Conservation (phyloP, 2,113 vertebrate species). For the Calypte anna region DNA sequence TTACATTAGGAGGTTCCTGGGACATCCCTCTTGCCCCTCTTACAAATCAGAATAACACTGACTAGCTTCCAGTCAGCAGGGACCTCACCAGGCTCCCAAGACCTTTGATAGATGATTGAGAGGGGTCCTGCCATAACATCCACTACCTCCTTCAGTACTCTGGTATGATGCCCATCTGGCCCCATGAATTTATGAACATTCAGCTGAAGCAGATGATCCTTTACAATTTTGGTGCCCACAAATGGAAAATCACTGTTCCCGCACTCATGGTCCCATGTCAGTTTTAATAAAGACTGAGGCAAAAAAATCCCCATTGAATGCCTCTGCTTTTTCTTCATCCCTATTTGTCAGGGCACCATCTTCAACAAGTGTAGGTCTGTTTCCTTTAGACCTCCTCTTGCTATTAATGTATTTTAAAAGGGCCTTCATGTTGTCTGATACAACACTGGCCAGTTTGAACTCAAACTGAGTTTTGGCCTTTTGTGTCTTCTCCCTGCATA, state of each 20-base stretch:
- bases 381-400: neutral
- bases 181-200: neutral
- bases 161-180: neutral
- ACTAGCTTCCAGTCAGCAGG: neutral
- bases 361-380: neutral
- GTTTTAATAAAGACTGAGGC: neutral
- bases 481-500: neutral
- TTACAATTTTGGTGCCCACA: neutral
- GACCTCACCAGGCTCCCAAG: neutral
- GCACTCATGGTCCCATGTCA: neutral
- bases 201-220: neutral
- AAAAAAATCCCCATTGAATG: neutral
- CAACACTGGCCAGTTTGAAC: neutral
- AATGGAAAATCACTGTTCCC: neutral
- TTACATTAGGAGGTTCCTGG: neutral
- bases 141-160: fast-evolving
- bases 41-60: fast-evolving
- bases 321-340: neutral
- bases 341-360: neutral
- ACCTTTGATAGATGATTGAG: neutral
- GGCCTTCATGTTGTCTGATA: neutral
- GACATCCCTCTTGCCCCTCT: neutral
- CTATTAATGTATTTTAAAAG: neutral
- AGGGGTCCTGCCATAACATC: fast-evolving
- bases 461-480: neutral